Evolutionary conservation across 2,113 vertebrate species (phyloP), one percentile per base, ranked within the genome.

Genomic region (Centropus unirufus): DNA sequence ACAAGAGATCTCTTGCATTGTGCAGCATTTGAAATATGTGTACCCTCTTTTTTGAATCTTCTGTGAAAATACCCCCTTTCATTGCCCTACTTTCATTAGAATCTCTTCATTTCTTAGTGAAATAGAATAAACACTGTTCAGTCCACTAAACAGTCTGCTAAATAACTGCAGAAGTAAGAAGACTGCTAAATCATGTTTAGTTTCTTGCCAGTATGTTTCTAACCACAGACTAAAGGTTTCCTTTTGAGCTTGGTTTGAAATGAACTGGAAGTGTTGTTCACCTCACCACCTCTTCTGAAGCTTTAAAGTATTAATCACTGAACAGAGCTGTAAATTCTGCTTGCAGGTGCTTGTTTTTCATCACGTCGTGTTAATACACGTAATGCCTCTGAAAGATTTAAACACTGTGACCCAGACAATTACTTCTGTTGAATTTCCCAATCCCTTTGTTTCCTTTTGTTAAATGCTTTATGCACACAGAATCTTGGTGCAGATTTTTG

Each of bases 241-340:
- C 30, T 93, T 90, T 77, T 70, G 66, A 64, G 23, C 59, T 87
- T 74, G 57, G 6, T 84, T 92, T 95, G 51, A 93, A 92, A 78
- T 77, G 26, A 92, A 87, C 64, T 84, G 36, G 34, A 90, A 90
- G 81, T 88, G 67, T 9, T 91, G 44, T 83, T 96, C 68, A 58
- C n/a, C 62, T 78, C 74, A 88, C 59, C 55, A 49, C n/a, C 29
- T 30, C 46, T 93, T 87, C 72, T 79, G 87, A 95, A 94, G 16
- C 74, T 86, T 87, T 90, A 76, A 76, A 73, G 14, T 16, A 66
- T 68, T 92, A 58, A 67, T 88, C 83, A 67, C 16, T 81, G 34
- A 91, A 73, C 70, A 94, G 61, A 93, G 52, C 46, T 76, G 30
- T 88, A 70, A 90, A 90, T 95, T 90, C 58, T 73, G 23, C 49